phyloP scores from a whole-genome alignment of 2,888 invertebrate species.

The Pristionchus arcanus region DNA sequence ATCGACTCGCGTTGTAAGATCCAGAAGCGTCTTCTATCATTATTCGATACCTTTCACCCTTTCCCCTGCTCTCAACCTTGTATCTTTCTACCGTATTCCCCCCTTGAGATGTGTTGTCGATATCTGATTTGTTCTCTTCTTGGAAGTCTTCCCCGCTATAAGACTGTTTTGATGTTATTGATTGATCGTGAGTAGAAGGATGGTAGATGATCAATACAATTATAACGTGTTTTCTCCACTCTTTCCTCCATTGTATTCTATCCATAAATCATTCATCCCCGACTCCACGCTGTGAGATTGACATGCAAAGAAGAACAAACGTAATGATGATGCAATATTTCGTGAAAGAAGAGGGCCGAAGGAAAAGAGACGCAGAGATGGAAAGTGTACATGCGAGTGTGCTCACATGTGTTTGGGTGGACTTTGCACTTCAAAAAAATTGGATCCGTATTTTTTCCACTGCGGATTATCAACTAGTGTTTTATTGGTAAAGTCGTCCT shows the following conservation, averaged over 20 bases:
- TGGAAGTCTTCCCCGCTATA: conserved; percentile 13
- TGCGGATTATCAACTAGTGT: not conserved
- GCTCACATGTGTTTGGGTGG: not conserved
- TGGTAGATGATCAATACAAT: conserved; percentile 22
- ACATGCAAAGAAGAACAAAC: not conserved
- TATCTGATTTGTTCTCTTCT: conserved; percentile 19
- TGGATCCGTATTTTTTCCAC: not conserved
- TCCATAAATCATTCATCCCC: conserved; percentile 1
- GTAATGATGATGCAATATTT: conserved; percentile 31
- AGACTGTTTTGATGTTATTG: conserved; percentile 38
- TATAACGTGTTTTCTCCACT: conserved; percentile 28
- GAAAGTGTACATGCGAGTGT: not conserved
- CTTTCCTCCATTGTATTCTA: not conserved
- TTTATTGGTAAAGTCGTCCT: not conserved
- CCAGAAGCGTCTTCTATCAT: conserved; percentile 36
- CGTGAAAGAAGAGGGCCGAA: not conserved
- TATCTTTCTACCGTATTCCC: conserved; percentile 42
- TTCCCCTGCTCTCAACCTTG: conserved; percentile 2
- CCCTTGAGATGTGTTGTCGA: conserved; percentile 12
- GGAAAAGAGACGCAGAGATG: not conserved
- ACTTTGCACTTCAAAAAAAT: not conserved
- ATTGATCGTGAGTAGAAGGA: conserved; percentile 22
- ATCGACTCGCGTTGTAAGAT: conserved; percentile 22
- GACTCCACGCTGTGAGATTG: not conserved
- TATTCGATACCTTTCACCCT: conserved; percentile 8